A percentile compares a stretch with the other conserved stretches of the same genome.
Evolutionary conservation across 2,113 vertebrate species (phyloP).

Genomic region (Aramus guarauna): DNA sequence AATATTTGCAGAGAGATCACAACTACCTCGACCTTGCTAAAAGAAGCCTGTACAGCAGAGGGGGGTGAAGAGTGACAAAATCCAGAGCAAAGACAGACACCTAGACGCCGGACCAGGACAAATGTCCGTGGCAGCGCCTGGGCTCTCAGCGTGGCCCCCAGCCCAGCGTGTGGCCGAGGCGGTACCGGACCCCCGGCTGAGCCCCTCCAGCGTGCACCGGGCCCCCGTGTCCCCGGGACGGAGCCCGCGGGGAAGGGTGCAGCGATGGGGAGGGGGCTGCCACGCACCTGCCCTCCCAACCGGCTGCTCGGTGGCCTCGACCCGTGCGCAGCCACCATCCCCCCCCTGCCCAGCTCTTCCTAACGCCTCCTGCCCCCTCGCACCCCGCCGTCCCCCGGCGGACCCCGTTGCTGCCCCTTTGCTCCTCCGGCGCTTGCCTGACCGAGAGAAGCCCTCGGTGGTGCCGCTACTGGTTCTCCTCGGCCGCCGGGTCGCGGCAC

Average conservation of each 20-base stretch:
- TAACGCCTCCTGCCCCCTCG: background rate
- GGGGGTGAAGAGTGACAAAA: slow-evolving; percentile 41
- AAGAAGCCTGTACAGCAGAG: slow-evolving; percentile 66
- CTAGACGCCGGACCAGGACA: background rate
- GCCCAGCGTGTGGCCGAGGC: background rate
- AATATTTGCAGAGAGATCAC: slow-evolving; percentile 77
- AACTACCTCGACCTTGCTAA: slow-evolving; percentile 64
- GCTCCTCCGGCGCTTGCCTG: background rate
- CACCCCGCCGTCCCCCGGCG: background rate
- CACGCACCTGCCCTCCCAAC: background rate
- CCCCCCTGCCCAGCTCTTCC: background rate
- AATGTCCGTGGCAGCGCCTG: background rate
- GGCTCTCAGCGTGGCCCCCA: background rate
- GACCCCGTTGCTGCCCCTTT: background rate
- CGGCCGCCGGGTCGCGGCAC: slow-evolving; percentile 90
- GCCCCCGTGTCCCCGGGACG: background rate
- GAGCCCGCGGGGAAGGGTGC: background rate
- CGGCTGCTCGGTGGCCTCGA: background rate
- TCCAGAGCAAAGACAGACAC: slow-evolving; percentile 12
- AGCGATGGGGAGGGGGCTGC: background rate
- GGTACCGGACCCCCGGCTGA: background rate
- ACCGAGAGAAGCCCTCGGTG: background rate
- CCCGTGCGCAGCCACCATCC: fast-evolving
- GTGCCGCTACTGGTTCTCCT: slow-evolving; percentile 83
- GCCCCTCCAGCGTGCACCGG: background rate